Base-by-base conservation (phyloP, 2,888 invertebrate genomes). In the Cephonodes hylas region DNA sequence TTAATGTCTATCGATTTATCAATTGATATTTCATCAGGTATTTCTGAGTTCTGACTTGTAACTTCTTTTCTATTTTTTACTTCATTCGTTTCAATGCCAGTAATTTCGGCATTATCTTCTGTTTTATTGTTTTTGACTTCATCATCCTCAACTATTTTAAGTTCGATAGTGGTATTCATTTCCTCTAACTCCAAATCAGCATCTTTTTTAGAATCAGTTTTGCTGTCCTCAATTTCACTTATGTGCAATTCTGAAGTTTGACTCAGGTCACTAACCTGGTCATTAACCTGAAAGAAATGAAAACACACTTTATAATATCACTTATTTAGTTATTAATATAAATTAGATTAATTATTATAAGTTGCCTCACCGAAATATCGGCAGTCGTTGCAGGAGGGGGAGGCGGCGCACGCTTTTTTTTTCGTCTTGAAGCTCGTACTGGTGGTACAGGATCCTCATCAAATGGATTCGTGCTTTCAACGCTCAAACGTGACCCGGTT, bases 361-460 rank as follows among this genome's bases (percentile, higher is more conserved):
- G n/a, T n/a, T 38, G 44, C 7, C 68, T 75, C 80, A 86, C 87
- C 72, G 84, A 80, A 58, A 78, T 73, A 67, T 88, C 83, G 59
- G 81, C 72, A 31, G 70, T 70, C 2, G 79, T 67, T 25, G 72
- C 67, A 1, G 77, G 77, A 1, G 89, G 95, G 4, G 95, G 94
- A 58, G 91, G 93, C 0, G 95, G 94, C 0, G 95, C 95, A 65
- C 93, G 93, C 67, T 94, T 93, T 82, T 95, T 95, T 85, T 95
- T 95, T 31, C 94, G 91, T 13, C 93, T 84, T 38, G 93, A 92
- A 38, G 93, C 89, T 58, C 93, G 92, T 48, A 93, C 86, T 0
- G 93, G 93, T 25, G 93, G 93, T 59, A 89, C 80, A 1, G 91
- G 90, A 1, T 85, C 86, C 53, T 94, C 94, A 61, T 94, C 94